Conservation (phyloP, 2,113 vertebrate species). For the Peromyscus polionotus region DNA sequence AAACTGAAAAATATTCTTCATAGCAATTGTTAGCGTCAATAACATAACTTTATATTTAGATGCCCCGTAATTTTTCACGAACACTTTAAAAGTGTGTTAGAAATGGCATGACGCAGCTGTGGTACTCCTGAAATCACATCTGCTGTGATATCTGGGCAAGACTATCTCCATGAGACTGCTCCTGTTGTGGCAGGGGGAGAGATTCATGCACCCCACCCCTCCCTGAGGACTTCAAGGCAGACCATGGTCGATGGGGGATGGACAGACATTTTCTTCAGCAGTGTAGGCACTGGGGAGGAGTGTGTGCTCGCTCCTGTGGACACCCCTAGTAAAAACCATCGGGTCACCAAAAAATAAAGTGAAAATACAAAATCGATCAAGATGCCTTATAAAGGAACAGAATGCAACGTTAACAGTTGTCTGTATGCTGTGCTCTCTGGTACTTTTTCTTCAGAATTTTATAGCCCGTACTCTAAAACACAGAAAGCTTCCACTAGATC, state of each 20-base stretch:
- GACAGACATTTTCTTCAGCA: neutral
- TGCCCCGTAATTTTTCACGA: neutral
- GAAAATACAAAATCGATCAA: neutral
- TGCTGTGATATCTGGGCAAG: neutral
- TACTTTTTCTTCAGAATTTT: neutral
- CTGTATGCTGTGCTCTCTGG: neutral
- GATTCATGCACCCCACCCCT: neutral
- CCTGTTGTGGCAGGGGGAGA: neutral
- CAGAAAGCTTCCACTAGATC: constrained; percentile 1
- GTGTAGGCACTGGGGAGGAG: neutral
- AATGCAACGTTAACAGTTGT: neutral
- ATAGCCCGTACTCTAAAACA: neutral
- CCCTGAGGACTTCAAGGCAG: neutral
- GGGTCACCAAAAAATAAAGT: neutral
- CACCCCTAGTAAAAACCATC: neutral
- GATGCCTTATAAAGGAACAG: neutral
- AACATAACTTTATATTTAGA: neutral
- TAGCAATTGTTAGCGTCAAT: neutral
- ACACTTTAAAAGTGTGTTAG: constrained; percentile 10
- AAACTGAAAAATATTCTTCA: neutral
- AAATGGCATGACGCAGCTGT: neutral
- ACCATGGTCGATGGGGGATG: too few species aligned
- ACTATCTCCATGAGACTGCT: neutral
- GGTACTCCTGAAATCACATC: too few species aligned
- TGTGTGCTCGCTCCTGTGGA: neutral